phyloP scores from a whole-genome alignment of 2,888 invertebrate species.

The Drosophila rellima region DNA sequence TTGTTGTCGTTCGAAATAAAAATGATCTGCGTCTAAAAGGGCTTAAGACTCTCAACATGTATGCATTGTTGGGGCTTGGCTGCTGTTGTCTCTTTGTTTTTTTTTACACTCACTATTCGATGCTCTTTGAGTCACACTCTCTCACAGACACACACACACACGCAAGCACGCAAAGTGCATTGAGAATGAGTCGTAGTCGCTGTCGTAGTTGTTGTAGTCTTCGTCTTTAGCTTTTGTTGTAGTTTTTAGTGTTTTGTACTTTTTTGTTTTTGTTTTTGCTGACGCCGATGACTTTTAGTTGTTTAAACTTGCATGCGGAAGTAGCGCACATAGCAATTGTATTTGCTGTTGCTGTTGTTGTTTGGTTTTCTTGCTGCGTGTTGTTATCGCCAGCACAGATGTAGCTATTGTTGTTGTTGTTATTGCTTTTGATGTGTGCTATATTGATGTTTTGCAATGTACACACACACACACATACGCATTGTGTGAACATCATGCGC shows the following conservation, averaged over 20 bases:
- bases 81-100: conserved; percentile 23
- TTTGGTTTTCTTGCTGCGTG: conserved; percentile 56
- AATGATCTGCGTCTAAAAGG: conserved; percentile 36
- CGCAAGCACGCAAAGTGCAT: conserved; percentile 44
- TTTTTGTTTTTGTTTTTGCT: conserved; percentile 47
- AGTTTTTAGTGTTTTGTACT: conserved; percentile 10
- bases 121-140: conserved; percentile 55
- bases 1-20: conserved; percentile 14
- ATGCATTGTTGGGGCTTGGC: conserved; percentile 40
- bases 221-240: conserved; percentile 30
- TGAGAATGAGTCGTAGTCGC: conserved; percentile 48
- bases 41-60: conserved; percentile 25
- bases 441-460: conserved; percentile 70
- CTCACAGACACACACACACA: conserved; percentile 13
- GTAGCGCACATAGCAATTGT: conserved; percentile 57
- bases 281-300: conserved; percentile 66
- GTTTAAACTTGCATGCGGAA: conserved; percentile 77
- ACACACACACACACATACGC: conserved; percentile 31
- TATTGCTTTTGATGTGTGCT: conserved; percentile 49
- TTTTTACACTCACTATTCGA: conserved; percentile 21
- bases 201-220: conserved; percentile 2
- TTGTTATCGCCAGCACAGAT: conserved; percentile 69
- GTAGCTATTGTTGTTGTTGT: conserved; percentile 56
- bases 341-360: conserved; percentile 56
- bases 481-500: conserved; percentile 49